phyloP scores from a whole-genome alignment of 1,140 invertebrate genomes.

The Ceratina calcarata region DNA sequence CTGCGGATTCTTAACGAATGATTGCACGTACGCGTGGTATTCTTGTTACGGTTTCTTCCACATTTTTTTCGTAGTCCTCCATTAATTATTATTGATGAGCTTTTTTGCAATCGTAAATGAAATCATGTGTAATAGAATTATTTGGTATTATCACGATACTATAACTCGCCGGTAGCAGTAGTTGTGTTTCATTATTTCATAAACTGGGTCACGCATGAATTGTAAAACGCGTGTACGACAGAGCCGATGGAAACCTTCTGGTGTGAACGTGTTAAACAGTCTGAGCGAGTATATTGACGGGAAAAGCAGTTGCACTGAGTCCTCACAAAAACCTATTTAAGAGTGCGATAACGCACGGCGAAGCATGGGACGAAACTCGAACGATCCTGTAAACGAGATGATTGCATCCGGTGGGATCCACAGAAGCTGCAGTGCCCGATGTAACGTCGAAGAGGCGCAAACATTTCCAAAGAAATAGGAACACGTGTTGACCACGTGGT shows the following conservation, averaged over 20 bases:
- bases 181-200: background rate
- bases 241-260: background rate
- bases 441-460: constrained; percentile 34
- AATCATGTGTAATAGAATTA: background rate
- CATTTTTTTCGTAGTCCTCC: background rate
- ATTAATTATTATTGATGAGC: background rate
- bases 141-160: too few relatives aligned
- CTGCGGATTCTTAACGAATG: background rate
- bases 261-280: background rate
- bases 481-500: constrained; percentile 57
- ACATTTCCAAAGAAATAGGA: constrained; percentile 23
- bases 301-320: background rate
- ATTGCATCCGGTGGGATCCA: background rate
- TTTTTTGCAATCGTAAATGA: background rate
- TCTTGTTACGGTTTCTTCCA: background rate
- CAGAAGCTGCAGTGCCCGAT: background rate
- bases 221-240: background rate
- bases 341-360: background rate
- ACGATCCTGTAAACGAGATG: constrained; percentile 15
- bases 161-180: background rate
- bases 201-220: constrained; percentile 3
- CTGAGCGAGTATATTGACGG: background rate
- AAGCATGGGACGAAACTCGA: background rate
- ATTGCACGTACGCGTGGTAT: background rate
- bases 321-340: too few relatives aligned